Conservation (phyloP, 2,113 vertebrate genomes). For the Synodontis membranacea region DNA sequence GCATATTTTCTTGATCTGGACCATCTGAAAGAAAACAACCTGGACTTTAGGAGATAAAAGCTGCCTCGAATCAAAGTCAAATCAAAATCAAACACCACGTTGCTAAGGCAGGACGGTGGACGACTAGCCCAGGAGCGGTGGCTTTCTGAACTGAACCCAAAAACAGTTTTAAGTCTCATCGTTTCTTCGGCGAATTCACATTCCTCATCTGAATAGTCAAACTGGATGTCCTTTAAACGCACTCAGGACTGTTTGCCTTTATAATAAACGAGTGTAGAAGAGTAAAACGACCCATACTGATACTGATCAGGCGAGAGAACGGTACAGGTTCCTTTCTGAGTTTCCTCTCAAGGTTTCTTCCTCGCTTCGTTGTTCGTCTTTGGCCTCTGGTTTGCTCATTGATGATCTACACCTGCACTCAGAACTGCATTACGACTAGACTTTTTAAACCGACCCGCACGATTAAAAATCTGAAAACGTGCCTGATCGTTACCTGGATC, state of each 20-base stretch:
- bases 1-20: slow-evolving; percentile 93
- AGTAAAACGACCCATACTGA: too few species aligned
- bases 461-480: background rate
- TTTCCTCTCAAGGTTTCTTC: background rate
- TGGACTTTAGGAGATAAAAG: background rate
- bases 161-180: too few species aligned
- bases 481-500: background rate
- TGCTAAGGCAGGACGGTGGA: background rate
- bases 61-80: background rate
- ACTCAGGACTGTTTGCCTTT: background rate
- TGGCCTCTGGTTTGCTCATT: too few species aligned
- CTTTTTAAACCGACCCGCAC: background rate
- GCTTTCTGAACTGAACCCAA: too few species aligned
- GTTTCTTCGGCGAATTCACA: too few species aligned
- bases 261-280: background rate
- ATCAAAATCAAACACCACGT: too few species aligned
- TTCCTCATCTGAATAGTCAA: too few species aligned
- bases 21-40: slow-evolving; percentile 80
- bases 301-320: too few species aligned
- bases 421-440: background rate
- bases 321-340: background rate
- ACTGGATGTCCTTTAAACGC: background rate
- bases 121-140: background rate
- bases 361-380: background rate
- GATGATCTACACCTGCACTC: too few species aligned